phyloP scores from a whole-genome alignment of 2,113 vertebrate genomes.

The Apus apus region DNA sequence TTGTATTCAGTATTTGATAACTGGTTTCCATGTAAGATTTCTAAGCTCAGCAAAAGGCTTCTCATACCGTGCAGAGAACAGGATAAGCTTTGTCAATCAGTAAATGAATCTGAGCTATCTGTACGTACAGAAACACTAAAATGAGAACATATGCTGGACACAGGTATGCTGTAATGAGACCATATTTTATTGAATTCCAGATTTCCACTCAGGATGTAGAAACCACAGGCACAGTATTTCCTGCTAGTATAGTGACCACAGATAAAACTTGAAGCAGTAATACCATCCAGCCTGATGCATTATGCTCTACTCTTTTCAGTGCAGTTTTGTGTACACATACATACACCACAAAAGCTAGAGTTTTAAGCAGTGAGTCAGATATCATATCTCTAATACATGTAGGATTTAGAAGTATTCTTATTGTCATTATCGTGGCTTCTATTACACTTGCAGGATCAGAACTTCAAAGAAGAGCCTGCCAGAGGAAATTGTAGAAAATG shows the following conservation, averaged over 20 bases:
- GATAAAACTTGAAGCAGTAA: slow-evolving; percentile 64
- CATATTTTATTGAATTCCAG: slow-evolving; percentile 64
- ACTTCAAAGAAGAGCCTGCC: slow-evolving; percentile 50
- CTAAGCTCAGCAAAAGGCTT: slow-evolving; percentile 23
- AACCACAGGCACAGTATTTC: slow-evolving; percentile 65
- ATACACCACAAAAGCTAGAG: background rate
- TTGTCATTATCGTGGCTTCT: background rate
- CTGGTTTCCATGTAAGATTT: background rate
- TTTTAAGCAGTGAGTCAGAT: background rate
- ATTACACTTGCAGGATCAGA: background rate
- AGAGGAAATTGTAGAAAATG: slow-evolving; percentile 58
- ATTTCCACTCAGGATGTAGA: slow-evolving; percentile 64
- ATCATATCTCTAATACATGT: background rate
- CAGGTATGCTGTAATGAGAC: slow-evolving; percentile 56
- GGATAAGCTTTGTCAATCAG: background rate
- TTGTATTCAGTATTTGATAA: background rate
- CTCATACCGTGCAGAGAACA: background rate
- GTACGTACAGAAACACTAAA: slow-evolving; percentile 40
- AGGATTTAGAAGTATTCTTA: slow-evolving; percentile 11
- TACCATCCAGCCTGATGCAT: background rate
- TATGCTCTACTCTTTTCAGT: background rate
- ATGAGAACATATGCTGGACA: slow-evolving; percentile 54
- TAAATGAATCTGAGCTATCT: slow-evolving; percentile 38
- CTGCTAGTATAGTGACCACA: slow-evolving; percentile 60
- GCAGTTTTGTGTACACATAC: background rate